Evolutionary conservation across 2,888 invertebrate species (phyloP), one percentile per base, ranked within the genome.

Genomic region (Cerastis rubricosa): DNA sequence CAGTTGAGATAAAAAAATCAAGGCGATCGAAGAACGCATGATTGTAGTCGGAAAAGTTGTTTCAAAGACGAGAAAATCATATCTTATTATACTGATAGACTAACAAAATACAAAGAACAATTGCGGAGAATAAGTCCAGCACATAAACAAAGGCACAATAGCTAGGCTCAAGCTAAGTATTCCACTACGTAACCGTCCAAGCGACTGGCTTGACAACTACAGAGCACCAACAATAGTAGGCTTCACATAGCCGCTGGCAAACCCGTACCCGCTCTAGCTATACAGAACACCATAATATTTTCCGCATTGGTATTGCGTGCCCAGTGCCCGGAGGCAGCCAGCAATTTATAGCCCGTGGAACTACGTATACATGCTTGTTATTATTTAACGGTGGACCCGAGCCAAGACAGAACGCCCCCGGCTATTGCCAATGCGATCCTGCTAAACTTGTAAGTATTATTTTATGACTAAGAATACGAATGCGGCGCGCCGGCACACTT

Each of bases 281-380:
- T 89, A 89, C 88, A 80, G 77, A 83, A 79, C 83, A 85, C 87
- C 81, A 87, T 85, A 80, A 88, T 94, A 96, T 94, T 96, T 96
- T 96, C 96, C 96, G 96, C 96, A 94, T 96, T 95, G 95, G 94
- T 94, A 94, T 95, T 96, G 96, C 96, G 96, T 96, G 96, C 95
- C 94, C 92, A 94, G 94, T 94, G 96, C 95, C 96, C 95, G 93
- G 92, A 92, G 96, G 96, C 96, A 92, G 91, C 93, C 91, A 91
- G 93, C 96, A 95, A 96, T 96, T 96, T 96, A 96, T 96, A 95
- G 94, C 94, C 90, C 92, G 92, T 93, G 92, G 92, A 93, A 91
- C 93, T 93, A 89, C 88, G 91, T 93, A n/a, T n/a, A 92, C 92
- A 91, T 89, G 91, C 93, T 93, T 90, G 93, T 95, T 95, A 95